Evolutionary conservation across 1,140 invertebrate genomes (phyloP), one percentile per base, ranked within the genome.

Genomic region (Theocolax elegans): DNA sequence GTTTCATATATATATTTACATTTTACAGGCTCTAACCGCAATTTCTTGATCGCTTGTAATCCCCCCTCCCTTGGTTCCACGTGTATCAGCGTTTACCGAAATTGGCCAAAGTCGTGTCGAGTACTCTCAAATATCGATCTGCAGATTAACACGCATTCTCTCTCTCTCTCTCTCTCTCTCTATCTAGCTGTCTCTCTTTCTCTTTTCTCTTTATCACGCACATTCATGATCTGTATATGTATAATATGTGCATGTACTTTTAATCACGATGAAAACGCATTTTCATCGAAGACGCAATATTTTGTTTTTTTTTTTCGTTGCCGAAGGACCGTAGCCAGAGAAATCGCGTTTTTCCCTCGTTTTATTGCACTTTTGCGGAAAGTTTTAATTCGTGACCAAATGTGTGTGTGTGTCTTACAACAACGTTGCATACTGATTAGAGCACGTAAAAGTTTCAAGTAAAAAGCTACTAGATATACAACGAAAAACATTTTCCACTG

Each of bases 1-100:
- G 27, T 58, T 58, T 40, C 48, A 49, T 70, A 17, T 62, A 56
- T 67, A 64, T 63, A 70, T 70, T 63, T 70, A 64, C 67, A 70
- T 46, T 70, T 23, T 48, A 56, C 59, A 64, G 27, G 17, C 49
- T 51, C 17, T 46, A 40, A 17, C 40, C 49, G 31, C 10, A 35
- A 44, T 3, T 44, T 58, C 21, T 48, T 21, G 15, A 27, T 48
- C 21, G 51, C 17, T 48, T 29, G 29, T n/a, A 35, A 70, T 17
- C 46, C n/a, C n/a, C n/a, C n/a, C n/a, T n/a, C n/a, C n/a, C n/a
- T n/a, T n/a, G n/a, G n/a, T n/a, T n/a, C n/a, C n/a, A n/a, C n/a
- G n/a, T n/a, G n/a, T n/a, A n/a, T n/a, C n/a, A n/a, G n/a, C n/a
- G n/a, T 68, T 68, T 38, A 23, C 8, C 40, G 46, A 44, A 69